phyloP scores from a whole-genome alignment of 2,888 invertebrate genomes.

The Nephrocerus scutellatus region DNA sequence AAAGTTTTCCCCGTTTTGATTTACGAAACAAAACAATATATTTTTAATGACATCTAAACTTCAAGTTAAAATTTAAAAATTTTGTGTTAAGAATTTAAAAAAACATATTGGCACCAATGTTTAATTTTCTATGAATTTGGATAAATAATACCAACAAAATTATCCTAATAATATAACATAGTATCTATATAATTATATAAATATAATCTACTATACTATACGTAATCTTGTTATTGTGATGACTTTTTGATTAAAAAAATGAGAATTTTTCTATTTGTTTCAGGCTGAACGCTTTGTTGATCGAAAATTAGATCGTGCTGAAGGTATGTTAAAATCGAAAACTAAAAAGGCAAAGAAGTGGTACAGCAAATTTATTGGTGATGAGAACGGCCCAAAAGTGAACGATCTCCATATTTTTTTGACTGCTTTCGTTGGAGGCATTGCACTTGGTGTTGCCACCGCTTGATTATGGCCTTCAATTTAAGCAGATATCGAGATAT shows the following conservation, averaged over 20 bases:
- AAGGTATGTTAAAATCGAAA: slow-evolving; percentile 63
- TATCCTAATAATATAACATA: too few species aligned
- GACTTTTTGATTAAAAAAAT: neutral
- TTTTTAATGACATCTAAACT: too few species aligned
- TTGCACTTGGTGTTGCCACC: slow-evolving; percentile 59
- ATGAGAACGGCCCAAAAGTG: slow-evolving; percentile 57
- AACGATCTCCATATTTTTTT: slow-evolving; percentile 74
- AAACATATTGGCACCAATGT: neutral
- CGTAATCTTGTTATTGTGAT: neutral
- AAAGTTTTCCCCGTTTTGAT: too few species aligned
- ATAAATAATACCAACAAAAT: neutral
- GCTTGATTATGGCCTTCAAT: slow-evolving; percentile 29
- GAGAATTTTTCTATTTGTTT: slow-evolving; percentile 27
- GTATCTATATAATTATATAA: too few species aligned
- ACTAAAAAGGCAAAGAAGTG: slow-evolving; percentile 66
- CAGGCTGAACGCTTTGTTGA: slow-evolving; percentile 77
- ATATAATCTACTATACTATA: too few species aligned
- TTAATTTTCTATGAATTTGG: neutral
- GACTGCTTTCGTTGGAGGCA: slow-evolving; percentile 71
- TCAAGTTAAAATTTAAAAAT: neutral
- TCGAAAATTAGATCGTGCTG: slow-evolving; percentile 73
- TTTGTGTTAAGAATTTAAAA: slow-evolving; percentile 2
- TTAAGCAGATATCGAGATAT: too few species aligned
- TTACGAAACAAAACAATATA: slow-evolving; percentile 1
- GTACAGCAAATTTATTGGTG: slow-evolving; percentile 63